Conservation (phyloP, 2,888 invertebrate species). For the Meganola albula region DNA sequence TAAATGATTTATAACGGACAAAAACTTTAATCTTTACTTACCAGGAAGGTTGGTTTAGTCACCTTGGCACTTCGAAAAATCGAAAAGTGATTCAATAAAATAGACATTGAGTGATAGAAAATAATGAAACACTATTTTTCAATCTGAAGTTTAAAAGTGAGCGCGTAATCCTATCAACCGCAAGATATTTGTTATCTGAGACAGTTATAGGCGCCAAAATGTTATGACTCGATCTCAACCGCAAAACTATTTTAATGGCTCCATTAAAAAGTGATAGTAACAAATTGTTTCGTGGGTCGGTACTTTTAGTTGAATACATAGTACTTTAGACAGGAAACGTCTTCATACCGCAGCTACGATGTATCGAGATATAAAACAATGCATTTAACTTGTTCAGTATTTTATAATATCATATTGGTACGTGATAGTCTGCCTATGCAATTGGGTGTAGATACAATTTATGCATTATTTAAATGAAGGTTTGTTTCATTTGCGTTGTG, state of each 20-base stretch:
- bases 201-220: slow-evolving; percentile 56
- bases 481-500: slow-evolving; percentile 6
- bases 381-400: slow-evolving; percentile 21
- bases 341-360: slow-evolving; percentile 38
- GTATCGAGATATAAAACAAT: slow-evolving; percentile 38
- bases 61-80: slow-evolving; percentile 34
- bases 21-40: too few relatives aligned
- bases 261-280: slow-evolving; percentile 72
- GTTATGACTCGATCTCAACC: slow-evolving; percentile 55
- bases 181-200: slow-evolving; percentile 58
- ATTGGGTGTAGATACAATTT: slow-evolving; percentile 12
- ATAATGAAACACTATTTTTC: slow-evolving; percentile 51
- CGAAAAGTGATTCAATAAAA: slow-evolving; percentile 32
- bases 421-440: too few relatives aligned
- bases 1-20: too few relatives aligned
- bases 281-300: slow-evolving; percentile 57
- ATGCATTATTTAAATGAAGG: slow-evolving; percentile 8
- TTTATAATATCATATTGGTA: slow-evolving; percentile 18
- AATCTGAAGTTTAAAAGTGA: slow-evolving; percentile 37
- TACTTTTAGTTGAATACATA: slow-evolving; percentile 32
- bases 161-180: slow-evolving; percentile 47
- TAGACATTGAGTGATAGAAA: slow-evolving; percentile 38
- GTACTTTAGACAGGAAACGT: slow-evolving; percentile 44
- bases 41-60: slow-evolving; percentile 38
- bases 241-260: slow-evolving; percentile 67